Base-by-base conservation (phyloP, 2,113 vertebrate species). In the Hippocampus comes region DNA sequence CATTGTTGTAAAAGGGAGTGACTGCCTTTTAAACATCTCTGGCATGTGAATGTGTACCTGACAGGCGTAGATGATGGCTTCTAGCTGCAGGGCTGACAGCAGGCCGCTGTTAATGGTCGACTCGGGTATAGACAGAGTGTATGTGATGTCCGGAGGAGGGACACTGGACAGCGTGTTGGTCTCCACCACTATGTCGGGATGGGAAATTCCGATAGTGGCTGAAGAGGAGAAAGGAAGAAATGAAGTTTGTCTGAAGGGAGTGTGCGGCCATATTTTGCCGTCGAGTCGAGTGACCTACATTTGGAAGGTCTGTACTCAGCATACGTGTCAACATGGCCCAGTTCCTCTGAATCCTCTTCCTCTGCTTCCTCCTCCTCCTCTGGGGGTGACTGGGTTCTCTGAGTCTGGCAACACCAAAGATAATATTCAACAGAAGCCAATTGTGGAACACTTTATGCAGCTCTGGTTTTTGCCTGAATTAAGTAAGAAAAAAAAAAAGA, bases 161-260 rank as follows among this genome's bases (percentile, higher is more conserved):
- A 99, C 97, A 0, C 97, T 99, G 81, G 97, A 99, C 2, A 99
- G 89, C 0, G 97, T 99, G 92, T 95, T 99, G 0, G 97, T 99
- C 85, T 99, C 97, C 64, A 99, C 97, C 72, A 99, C 97, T 0
- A 94, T 95, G 90, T 99, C 97, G 0, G 97, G 97, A 83, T 99
- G 97, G 71, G 95, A 96, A 82, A 93, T 96, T 81, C 97, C 97
- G 34, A 98, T 92, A 78, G 94, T 98, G 79, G 95, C 97, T 99
- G 85, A 12, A 43, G 59, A 61, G 55, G 59, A 42, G 20, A 55
- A 68, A 34, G 21, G 20, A 48, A 25, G 4, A 68, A 56, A 38
- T 34, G 11, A 11, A 21, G 10, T 55, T 55, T 56, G 67, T 41
- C 30, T 55, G 3, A 21, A 78, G 25, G 38, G 43, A 48, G 56